Percentiles rank a stretch among this genome's conserved stretches.
These are phyloP conservation scores for Halichondria panicea DNA, from an alignment of 37 sponge, comb jelly and placozoan genomes.

Conservation along the genomic window DNA sequence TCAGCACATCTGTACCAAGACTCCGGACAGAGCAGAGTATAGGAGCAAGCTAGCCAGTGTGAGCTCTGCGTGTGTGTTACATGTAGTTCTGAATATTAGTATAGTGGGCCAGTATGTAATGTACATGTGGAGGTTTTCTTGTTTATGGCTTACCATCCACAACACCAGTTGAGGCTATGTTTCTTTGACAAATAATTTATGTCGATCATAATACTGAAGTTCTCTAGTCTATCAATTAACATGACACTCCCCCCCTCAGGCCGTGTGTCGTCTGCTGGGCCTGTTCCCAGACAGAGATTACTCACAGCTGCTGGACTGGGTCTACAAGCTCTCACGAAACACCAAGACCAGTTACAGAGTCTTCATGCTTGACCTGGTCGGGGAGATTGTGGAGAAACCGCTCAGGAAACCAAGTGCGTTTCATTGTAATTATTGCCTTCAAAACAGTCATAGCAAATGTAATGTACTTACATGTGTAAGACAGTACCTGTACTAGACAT, in stretches of 20 bases:
- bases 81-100: too few species aligned
- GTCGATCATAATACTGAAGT: neutral
- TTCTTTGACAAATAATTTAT: too few species aligned
- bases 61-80: neutral
- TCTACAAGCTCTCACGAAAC: conserved; percentile 72
- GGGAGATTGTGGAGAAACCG: conserved; percentile 53
- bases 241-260: conserved; percentile 5
- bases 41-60: conserved; percentile 52
- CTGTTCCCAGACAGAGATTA: conserved; percentile 38
- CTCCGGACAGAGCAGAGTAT: conserved; percentile 78
- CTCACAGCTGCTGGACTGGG: conserved; percentile 59
- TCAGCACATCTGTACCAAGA: conserved; percentile 70
- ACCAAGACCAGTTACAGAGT: conserved; percentile 61
- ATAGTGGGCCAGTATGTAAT: too few species aligned
- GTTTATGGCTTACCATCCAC: too few species aligned
- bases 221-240: neutral
- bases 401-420: too few species aligned
- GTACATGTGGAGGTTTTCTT: too few species aligned
- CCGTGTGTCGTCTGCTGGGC: conserved; percentile 26
- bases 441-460: too few species aligned
- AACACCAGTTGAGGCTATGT: too few species aligned
- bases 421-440: too few species aligned
- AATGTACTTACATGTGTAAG: too few species aligned
- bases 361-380: conserved; percentile 67
- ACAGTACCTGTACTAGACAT: too few species aligned